Evolutionary conservation across 1,140 invertebrate species (phyloP).

Genomic region (Drosophila orosa): DNA sequence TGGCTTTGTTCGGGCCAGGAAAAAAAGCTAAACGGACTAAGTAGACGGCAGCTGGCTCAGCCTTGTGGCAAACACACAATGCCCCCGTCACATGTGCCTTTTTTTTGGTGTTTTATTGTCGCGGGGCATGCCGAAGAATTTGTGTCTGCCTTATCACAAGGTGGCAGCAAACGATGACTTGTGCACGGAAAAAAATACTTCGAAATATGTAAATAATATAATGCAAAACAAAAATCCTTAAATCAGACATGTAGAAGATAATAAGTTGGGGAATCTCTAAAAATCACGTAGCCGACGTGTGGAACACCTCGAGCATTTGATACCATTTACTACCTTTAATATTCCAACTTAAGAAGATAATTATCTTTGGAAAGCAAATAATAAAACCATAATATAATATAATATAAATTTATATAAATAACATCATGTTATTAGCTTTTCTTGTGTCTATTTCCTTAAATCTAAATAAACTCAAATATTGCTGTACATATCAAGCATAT

Average conservation of each 20-base stretch:
- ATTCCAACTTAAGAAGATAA: not conserved
- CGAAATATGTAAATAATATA: too few relatives aligned
- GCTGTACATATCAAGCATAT: not conserved
- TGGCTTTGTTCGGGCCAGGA: slow-evolving; percentile 25
- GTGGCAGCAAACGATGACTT: slow-evolving; percentile 15
- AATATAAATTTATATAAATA: too few relatives aligned
- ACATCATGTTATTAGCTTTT: not conserved
- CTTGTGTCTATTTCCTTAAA: not conserved
- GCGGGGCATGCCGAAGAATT: slow-evolving; percentile 42
- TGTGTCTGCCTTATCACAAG: slow-evolving; percentile 46
- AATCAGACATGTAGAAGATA: not conserved
- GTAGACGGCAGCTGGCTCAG: slow-evolving; percentile 41
- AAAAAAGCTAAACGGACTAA: slow-evolving; percentile 9
- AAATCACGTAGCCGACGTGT: not conserved
- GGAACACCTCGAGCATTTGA: not conserved
- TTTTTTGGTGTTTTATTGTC: slow-evolving; percentile 34
- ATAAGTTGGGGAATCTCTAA: too few relatives aligned
- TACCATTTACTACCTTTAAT: not conserved
- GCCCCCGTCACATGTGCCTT: slow-evolving; percentile 21
- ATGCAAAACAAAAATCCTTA: too few relatives aligned
- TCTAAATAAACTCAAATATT: not conserved
- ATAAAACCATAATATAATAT: too few relatives aligned
- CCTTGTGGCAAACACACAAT: slow-evolving; percentile 54
- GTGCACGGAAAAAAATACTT: slow-evolving; percentile 5
- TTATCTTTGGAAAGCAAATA: not conserved